Percentiles rank a stretch among this genome's conserved stretches.
Evolutionary conservation across 2,888 invertebrate species (phyloP).

Genomic region (Plutella xylostella): DNA sequence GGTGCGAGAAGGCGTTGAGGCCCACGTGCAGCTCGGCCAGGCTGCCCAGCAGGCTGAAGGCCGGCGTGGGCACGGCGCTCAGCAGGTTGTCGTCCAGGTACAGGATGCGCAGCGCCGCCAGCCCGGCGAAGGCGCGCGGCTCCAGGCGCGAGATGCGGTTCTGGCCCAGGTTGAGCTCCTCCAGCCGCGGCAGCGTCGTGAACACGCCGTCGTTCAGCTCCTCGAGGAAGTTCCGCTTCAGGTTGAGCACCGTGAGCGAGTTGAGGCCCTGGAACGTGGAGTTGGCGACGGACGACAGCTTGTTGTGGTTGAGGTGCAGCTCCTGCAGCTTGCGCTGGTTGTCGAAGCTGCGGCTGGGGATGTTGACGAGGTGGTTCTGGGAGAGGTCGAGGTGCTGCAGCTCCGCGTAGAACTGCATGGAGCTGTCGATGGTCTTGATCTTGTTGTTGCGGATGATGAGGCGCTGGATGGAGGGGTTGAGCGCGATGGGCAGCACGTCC

Average conservation of each 20-base stretch:
- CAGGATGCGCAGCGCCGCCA: constrained; percentile 80
- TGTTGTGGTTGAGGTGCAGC: constrained; percentile 86
- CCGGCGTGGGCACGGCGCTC: constrained; percentile 79
- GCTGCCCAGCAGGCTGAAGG: constrained; percentile 79
- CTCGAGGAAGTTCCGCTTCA: constrained; percentile 85
- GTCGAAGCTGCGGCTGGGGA: constrained; percentile 82
- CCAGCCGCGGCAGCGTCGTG: constrained; percentile 78
- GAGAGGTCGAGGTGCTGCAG: constrained; percentile 88
- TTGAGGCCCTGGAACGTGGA: constrained; percentile 83
- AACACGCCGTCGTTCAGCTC: constrained; percentile 82
- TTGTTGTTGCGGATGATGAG: constrained; percentile 87
- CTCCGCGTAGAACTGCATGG: constrained; percentile 89
- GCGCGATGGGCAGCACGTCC: constrained; percentile 89
- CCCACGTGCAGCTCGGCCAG: constrained; percentile 88
- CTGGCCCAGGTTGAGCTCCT: constrained; percentile 87
- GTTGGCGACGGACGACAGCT: constrained; percentile 83
- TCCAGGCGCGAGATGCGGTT: constrained; percentile 87
- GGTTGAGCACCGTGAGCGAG: constrained; percentile 82
- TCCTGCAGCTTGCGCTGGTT: constrained; percentile 86
- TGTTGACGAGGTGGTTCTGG: constrained; percentile 84
- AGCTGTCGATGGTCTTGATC: constrained; percentile 89
- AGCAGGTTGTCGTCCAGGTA: constrained; percentile 88
- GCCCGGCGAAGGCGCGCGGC: constrained; percentile 79
- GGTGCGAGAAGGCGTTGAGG: constrained; percentile 80
- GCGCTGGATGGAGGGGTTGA: constrained; percentile 90